Base-by-base conservation (phyloP, 2,888 invertebrate species). In the Meghimatium bilineatum region DNA sequence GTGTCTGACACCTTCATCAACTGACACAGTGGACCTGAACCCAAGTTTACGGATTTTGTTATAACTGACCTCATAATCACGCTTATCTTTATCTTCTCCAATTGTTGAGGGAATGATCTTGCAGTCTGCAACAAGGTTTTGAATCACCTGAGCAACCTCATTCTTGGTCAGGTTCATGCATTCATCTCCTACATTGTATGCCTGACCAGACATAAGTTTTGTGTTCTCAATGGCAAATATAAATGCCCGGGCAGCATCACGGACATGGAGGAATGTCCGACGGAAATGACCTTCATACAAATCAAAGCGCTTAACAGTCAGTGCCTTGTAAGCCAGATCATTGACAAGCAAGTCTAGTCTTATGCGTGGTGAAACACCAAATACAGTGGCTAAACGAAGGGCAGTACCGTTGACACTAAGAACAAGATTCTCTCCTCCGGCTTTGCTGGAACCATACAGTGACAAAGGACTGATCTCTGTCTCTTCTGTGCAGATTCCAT, bases 61-160 rank as follows among this genome's bases (percentile, higher is more conserved):
- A 85, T 93, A 93, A 0, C 92, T 93, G 8, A 93, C 93, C 80
- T 92, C 92, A 82, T 93, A 93, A 86, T 93, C 91, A n/a, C 93
- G 80, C 85, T 93, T 93, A 85, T 93, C 93, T 84, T 91, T 91
- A 85, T 93, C 93, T 77, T 92, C 91, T 0, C 93, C 93, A 0
- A 88, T 84, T 36, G 87, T 87, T 10, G 91, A 91, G 69, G 89
- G 88, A 12, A 88, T 89, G 36, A 93, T 92, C 6, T 86, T 86
- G 83, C 92, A 92, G 3, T 86, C 87, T 5, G 91, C 90, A 8
- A 93, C 89, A 14, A 88, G 85, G 17, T 86, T 85, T 86, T 91
- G 90, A 75, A 93, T 93, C 14, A 88, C 85, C 66, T 85, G 86
- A 5, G 93, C 93, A 10, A 92, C 91, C 34, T 92, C 89, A 0